These are phyloP conservation scores for Pelecanoides urinatrix DNA, from an alignment of 2,113 vertebrate genomes.

Conservation along the genomic window DNA sequence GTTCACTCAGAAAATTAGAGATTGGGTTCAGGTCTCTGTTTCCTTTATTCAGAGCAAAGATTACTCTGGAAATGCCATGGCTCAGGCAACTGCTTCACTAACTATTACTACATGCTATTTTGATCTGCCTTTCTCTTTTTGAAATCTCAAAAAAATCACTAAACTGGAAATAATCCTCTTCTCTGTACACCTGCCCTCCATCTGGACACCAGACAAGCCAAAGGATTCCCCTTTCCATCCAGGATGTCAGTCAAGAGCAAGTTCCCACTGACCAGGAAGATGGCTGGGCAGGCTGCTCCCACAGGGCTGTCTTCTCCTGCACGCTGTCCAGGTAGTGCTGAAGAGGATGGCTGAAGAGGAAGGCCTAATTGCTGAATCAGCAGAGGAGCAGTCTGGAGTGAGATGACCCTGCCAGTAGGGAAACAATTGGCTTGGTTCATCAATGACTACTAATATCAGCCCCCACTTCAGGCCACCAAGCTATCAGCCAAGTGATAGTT, in stretches of 20 bases:
- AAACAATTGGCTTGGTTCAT: not conserved
- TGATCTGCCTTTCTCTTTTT: not conserved
- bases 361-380: not conserved
- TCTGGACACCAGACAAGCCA: not conserved
- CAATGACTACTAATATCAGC: not conserved
- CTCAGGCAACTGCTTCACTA: not conserved
- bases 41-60: not conserved
- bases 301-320: not conserved
- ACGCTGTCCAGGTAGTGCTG: not conserved
- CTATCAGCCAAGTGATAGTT: not conserved
- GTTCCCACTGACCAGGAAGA: not conserved
- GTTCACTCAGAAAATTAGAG: not conserved
- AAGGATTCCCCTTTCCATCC: not conserved
- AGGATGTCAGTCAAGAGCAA: not conserved
- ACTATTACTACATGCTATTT: not conserved
- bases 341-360: not conserved
- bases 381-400: not conserved
- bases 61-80: not conserved
- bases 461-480: not conserved
- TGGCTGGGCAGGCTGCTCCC: not conserved
- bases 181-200: not conserved
- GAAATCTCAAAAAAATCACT: not conserved
- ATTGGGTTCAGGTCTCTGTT: not conserved
- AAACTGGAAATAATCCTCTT: not conserved
- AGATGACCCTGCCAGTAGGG: not conserved